Conservation (phyloP, 2,797 vertebrate species). For the Steatocranus sp. region DNA sequence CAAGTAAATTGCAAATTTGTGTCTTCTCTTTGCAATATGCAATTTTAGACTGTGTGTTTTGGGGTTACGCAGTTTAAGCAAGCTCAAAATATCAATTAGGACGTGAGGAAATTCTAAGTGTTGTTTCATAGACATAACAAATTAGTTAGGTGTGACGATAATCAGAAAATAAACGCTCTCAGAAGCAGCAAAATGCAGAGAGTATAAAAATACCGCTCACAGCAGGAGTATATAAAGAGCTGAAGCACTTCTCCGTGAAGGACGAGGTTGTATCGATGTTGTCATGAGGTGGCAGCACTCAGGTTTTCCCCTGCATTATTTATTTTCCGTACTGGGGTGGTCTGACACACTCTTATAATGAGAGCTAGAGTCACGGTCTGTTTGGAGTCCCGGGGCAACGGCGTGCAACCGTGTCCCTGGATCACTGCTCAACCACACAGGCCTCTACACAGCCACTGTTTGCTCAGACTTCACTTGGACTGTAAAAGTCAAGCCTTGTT, state of each 20-base stretch:
- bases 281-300: conserved; percentile 63
- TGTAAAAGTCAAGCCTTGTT: conserved; percentile 72
- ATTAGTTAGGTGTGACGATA: background rate
- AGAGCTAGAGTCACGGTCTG: conserved; percentile 73
- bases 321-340: conserved; percentile 71
- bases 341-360: conserved; percentile 71
- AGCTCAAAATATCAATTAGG: background rate
- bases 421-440: conserved; percentile 71
- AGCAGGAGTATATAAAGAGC: conserved; percentile 33
- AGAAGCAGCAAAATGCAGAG: background rate
- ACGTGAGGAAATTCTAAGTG: background rate
- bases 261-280: conserved; percentile 46
- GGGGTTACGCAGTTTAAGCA: background rate
- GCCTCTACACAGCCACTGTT: conserved; percentile 62
- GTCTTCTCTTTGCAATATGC: background rate
- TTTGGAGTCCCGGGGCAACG: conserved; percentile 68
- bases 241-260: conserved; percentile 39
- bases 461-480: conserved; percentile 63
- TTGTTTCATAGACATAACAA: background rate
- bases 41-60: background rate
- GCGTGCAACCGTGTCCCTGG: conserved; percentile 60
- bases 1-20: background rate
- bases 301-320: conserved; percentile 70
- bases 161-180: background rate
- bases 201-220: background rate